These are phyloP conservation scores for Alligator sinensis DNA, from an alignment of 2,113 vertebrate species.

Conservation along the genomic window DNA sequence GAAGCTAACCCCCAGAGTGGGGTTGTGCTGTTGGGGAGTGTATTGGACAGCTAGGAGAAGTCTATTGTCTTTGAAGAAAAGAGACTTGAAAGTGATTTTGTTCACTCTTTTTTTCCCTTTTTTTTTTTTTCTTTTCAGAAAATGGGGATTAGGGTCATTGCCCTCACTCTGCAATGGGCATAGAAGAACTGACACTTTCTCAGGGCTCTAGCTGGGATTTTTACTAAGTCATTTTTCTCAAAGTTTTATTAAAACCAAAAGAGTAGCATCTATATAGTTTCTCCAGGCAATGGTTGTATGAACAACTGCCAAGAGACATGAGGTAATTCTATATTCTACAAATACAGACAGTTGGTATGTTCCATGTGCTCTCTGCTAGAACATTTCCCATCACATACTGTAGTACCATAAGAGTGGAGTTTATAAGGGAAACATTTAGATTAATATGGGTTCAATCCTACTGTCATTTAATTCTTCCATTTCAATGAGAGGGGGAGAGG, in stretches of 20 bases:
- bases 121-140: not conserved
- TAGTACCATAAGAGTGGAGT: slow-evolving; percentile 62
- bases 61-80: not conserved
- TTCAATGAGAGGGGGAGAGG: slow-evolving; percentile 44
- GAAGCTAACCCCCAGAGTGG: not conserved
- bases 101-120: no score
- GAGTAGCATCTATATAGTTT: not conserved
- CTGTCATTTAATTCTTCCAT: slow-evolving; percentile 52
- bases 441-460: not conserved
- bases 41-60: not conserved
- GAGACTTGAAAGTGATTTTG: not conserved
- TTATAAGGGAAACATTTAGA: slow-evolving; percentile 39
- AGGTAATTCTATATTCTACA: not conserved
- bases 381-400: slow-evolving; percentile 31
- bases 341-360: not conserved
- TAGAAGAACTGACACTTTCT: not conserved
- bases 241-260: not conserved
- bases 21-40: not conserved
- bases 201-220: not conserved
- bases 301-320: not conserved
- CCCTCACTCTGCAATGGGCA: not conserved
- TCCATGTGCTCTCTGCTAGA: slow-evolving; percentile 40
- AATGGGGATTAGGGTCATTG: not conserved
- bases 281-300: not conserved
- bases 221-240: not conserved